Conservation (phyloP, 1,140 invertebrate species). For the Phenacoccus solenopsis region DNA sequence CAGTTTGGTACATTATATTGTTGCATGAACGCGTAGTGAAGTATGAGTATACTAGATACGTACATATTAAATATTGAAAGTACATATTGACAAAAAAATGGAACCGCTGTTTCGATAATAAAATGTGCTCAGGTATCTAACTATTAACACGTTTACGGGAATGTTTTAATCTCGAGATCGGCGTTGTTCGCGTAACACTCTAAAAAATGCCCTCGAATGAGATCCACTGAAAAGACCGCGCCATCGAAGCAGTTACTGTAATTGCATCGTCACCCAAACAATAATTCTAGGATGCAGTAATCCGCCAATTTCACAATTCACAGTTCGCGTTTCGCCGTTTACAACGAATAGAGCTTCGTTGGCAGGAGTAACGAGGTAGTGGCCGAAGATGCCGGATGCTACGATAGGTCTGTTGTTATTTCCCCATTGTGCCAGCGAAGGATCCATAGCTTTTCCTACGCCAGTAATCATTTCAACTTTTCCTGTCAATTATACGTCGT, state of each 20-base stretch:
- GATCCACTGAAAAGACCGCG: not conserved
- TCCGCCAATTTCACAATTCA: conserved; percentile 64
- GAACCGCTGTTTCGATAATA: not conserved
- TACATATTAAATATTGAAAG: not conserved
- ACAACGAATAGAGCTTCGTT: conserved; percentile 59
- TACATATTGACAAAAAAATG: not conserved
- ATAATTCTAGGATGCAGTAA: conserved; percentile 49
- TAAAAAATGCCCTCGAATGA: not conserved
- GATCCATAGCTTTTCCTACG: conserved; percentile 48
- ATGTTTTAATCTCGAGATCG: too few species aligned
- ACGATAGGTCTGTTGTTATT: conserved; percentile 54
- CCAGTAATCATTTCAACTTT: conserved; percentile 70
- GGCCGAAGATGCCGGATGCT: conserved; percentile 54
- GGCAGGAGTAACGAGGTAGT: conserved; percentile 60
- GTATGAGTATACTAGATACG: too few species aligned
- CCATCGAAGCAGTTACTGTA: conserved; percentile 23
- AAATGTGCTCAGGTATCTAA: not conserved
- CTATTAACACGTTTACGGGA: too few species aligned
- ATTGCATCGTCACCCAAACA: conserved; percentile 46
- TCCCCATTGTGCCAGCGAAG: conserved; percentile 47
- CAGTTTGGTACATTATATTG: not conserved
- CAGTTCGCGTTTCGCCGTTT: conserved; percentile 56
- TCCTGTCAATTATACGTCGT: conserved; percentile 32
- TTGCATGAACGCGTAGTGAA: too few species aligned
- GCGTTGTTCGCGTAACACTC: too few species aligned